These are phyloP conservation scores for Drosophila hamatofila DNA, from an alignment of 2,888 invertebrate genomes.

Conservation along the genomic window DNA sequence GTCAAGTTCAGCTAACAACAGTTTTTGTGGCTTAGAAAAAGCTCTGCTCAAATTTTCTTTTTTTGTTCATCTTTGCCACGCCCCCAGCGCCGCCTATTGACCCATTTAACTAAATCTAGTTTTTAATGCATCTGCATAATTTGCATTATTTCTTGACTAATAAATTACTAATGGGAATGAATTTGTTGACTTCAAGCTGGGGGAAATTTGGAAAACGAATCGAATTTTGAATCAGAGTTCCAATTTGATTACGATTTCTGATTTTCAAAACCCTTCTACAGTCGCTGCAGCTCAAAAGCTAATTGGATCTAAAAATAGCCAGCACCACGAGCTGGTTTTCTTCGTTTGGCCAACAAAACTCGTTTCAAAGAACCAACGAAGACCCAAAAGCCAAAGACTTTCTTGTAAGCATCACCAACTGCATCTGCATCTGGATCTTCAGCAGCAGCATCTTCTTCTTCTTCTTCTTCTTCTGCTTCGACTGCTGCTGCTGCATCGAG, in stretches of 20 bases:
- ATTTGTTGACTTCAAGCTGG: background rate
- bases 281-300: conserved; percentile 47
- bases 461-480: background rate
- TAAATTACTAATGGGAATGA: conserved; percentile 3
- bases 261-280: conserved; percentile 8
- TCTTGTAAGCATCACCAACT: conserved; percentile 33
- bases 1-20: background rate
- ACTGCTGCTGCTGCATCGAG: conserved; percentile 36
- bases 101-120: conserved; percentile 67
- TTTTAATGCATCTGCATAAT: conserved; percentile 22
- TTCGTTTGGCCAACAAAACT: conserved; percentile 43
- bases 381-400: conserved; percentile 38
- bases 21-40: background rate
- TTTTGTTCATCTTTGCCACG: background rate
- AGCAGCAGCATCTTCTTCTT: background rate
- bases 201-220: background rate
- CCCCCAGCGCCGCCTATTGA: conserved; percentile 30
- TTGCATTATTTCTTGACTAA: conserved; percentile 53
- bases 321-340: conserved; percentile 52
- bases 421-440: conserved; percentile 9
- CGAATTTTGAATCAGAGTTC: background rate
- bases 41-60: background rate
- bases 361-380: conserved; percentile 56
- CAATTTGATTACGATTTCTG: no score
- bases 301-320: conserved; percentile 78